These are phyloP conservation scores for Harlomillsia oculata DNA, from an alignment of 1,140 invertebrate genomes.

Conservation along the genomic window DNA sequence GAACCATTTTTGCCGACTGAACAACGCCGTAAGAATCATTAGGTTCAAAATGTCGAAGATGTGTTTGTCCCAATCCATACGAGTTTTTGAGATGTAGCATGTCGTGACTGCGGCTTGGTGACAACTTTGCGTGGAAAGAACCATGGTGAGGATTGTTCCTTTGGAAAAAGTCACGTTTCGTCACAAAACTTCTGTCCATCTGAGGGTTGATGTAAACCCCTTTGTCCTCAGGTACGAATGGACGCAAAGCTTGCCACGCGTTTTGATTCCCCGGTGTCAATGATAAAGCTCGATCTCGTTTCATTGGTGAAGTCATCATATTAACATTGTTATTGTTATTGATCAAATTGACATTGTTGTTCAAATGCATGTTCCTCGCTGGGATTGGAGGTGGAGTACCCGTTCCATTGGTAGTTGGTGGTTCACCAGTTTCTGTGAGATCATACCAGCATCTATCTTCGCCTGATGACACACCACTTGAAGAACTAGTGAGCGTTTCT, in stretches of 20 bases:
- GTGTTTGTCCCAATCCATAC: conserved; percentile 19
- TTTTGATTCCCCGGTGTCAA: not conserved
- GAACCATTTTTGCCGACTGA: conserved; percentile 3
- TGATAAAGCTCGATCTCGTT: not conserved
- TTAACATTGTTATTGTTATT: conserved; percentile 12
- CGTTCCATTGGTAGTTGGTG: not conserved
- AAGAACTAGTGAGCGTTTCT: conserved; percentile 51
- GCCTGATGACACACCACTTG: conserved; percentile 52
- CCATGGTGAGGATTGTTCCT: conserved; percentile 32
- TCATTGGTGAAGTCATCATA: not conserved
- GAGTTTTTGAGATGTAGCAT: conserved; percentile 27
- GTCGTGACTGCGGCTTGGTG: conserved; percentile 32
- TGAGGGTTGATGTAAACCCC: too few relatives aligned
- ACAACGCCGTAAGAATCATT: conserved; percentile 13
- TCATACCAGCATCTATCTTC: conserved; percentile 61
- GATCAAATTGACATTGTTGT: not conserved
- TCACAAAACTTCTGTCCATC: conserved; percentile 19
- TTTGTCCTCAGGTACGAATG: not conserved
- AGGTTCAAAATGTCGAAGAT: conserved; percentile 17
- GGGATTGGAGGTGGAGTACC: conserved; percentile 46
- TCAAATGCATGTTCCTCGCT: conserved; percentile 35
- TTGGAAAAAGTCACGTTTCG: conserved; percentile 31
- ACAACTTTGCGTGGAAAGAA: conserved; percentile 32
- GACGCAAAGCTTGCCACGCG: not conserved
- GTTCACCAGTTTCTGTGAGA: conserved; percentile 41